Evolutionary conservation across 2,888 invertebrate species (phyloP).

Genomic region (Euclidia mi): DNA sequence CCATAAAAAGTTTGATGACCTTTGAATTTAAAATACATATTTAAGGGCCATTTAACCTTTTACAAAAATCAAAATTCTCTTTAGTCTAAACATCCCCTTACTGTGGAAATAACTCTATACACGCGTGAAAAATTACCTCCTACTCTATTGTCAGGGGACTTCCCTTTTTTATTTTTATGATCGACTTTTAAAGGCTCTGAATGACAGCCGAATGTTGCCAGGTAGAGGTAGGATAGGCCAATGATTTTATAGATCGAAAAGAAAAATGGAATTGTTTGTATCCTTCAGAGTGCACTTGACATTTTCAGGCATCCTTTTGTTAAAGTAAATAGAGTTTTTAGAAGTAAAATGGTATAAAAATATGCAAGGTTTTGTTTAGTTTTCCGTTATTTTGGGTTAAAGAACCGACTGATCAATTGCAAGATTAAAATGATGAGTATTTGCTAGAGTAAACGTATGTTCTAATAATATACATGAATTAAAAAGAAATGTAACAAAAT

Average conservation of each 20-base stretch:
- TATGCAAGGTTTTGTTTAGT: too few relatives aligned
- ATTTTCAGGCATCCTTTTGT: constrained; percentile 12
- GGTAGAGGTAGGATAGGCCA: constrained; percentile 44
- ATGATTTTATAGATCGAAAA: constrained; percentile 38
- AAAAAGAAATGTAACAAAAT: too few relatives aligned
- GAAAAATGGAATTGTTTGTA: constrained; percentile 14
- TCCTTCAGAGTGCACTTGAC: constrained; percentile 15
- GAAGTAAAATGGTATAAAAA: not conserved
- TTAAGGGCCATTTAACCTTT: too few relatives aligned
- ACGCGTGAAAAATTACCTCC: constrained; percentile 59
- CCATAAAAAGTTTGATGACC: too few relatives aligned
- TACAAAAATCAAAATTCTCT: not conserved
- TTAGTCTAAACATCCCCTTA: constrained; percentile 26
- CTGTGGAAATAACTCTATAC: constrained; percentile 46
- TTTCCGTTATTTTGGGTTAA: too few relatives aligned
- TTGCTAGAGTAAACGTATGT: too few relatives aligned
- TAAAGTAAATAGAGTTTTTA: constrained; percentile 2
- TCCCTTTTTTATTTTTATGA: constrained; percentile 56
- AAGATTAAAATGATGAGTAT: too few relatives aligned
- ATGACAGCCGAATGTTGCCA: constrained; percentile 54
- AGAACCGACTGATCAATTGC: too few relatives aligned
- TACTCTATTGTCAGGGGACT: constrained; percentile 52
- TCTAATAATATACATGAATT: too few relatives aligned
- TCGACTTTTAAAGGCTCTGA: constrained; percentile 56
- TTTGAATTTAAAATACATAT: too few relatives aligned